Evolutionary conservation across 2,113 vertebrate species (phyloP).

Genomic region (Zosterops lateralis): DNA sequence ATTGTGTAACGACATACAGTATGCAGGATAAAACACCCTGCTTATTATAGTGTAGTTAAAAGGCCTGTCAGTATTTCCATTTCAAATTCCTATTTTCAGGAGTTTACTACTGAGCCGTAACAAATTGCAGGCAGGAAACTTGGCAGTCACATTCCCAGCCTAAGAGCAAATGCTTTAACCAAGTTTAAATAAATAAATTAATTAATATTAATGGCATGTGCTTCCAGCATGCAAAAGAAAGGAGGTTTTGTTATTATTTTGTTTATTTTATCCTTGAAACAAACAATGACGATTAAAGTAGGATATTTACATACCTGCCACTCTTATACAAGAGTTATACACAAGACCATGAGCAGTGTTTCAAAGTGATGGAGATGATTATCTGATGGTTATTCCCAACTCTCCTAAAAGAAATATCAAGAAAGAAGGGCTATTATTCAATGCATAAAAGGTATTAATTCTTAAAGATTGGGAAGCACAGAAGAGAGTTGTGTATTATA

Average conservation of each 20-base stretch:
- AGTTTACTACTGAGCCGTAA: conserved; percentile 70
- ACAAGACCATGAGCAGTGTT: not conserved
- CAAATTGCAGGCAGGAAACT: conserved; percentile 75
- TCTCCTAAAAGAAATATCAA: not conserved
- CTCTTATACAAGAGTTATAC: not conserved
- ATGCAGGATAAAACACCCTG: conserved; percentile 63
- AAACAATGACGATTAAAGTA: conserved; percentile 27
- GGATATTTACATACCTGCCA: not conserved
- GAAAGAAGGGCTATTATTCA: not conserved
- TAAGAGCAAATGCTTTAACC: conserved; percentile 69
- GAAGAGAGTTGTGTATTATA: not conserved
- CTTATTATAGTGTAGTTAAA: conserved; percentile 66
- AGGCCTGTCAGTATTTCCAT: conserved; percentile 73
- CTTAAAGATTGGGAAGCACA: not conserved
- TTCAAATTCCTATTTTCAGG: conserved; percentile 73
- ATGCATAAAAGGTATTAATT: not conserved
- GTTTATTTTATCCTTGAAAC: conserved; percentile 39
- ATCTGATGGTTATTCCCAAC: not conserved
- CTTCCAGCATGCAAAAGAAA: conserved; percentile 55
- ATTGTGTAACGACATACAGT: conserved; percentile 65
- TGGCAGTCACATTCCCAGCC: conserved; percentile 59
- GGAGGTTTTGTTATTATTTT: conserved; percentile 48
- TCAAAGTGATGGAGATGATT: not conserved
- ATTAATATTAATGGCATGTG: conserved; percentile 71
- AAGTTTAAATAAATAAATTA: conserved; percentile 66